Percentiles rank a stretch among this genome's conserved stretches.
Conservation (phyloP, 2,113 vertebrate species). For the Oceanites oceanicus region DNA sequence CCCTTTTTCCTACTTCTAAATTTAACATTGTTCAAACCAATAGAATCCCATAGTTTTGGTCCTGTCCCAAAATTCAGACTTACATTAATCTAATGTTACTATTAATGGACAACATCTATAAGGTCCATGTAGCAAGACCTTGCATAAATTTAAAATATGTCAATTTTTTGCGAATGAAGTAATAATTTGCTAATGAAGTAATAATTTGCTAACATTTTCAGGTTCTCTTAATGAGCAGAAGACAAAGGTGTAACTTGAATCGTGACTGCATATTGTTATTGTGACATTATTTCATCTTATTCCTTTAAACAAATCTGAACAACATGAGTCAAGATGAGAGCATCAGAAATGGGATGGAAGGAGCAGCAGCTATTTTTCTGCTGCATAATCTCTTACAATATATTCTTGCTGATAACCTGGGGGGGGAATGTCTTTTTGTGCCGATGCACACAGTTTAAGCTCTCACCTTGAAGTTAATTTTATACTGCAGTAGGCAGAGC, state of each 20-base stretch:
- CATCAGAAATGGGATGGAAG: neutral
- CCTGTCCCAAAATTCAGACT: neutral
- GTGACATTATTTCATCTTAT: neutral
- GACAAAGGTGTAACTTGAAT: neutral
- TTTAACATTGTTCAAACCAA: neutral
- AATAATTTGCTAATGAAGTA: neutral
- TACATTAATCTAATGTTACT: neutral
- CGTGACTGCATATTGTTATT: neutral
- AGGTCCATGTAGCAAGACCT: neutral
- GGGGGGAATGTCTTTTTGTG: neutral
- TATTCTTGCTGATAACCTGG: neutral
- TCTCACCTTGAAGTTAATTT: constrained; percentile 59
- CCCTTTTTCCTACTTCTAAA: neutral
- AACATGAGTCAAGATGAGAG: neutral
- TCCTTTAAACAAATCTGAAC: neutral
- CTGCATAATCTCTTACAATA: neutral
- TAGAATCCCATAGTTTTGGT: neutral
- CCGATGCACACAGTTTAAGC: neutral
- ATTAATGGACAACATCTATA: neutral
- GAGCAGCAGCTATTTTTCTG: neutral
- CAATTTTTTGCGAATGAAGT: neutral
- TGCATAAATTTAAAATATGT: neutral
- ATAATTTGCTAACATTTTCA: neutral
- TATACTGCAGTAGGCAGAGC: constrained; percentile 27
- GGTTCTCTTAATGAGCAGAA: neutral